These are phyloP conservation scores for Tenthredo notha DNA, from an alignment of 2,888 invertebrate genomes.

Conservation along the genomic window DNA sequence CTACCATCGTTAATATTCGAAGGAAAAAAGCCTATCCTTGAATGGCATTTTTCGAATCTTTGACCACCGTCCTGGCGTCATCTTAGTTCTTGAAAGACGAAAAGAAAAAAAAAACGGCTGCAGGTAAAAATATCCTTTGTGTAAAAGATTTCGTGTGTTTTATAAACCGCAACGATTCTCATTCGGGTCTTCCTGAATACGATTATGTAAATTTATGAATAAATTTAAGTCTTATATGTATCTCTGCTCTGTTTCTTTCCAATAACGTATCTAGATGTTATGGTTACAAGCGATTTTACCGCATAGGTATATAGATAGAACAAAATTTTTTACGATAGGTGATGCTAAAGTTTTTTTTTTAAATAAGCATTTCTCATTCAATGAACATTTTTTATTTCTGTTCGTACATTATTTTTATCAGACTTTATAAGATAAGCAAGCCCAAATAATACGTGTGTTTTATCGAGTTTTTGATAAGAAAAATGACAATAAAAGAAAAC, in stretches of 20 bases:
- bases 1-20: not conserved
- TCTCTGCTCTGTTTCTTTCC: not conserved
- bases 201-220: slow-evolving; percentile 9
- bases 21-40: slow-evolving; percentile 31
- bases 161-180: not conserved
- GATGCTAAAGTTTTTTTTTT: not conserved
- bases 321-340: not conserved
- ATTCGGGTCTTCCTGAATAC: not conserved
- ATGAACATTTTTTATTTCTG: not conserved
- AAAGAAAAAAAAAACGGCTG: too few relatives aligned
- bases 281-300: not conserved
- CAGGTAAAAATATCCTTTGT: not conserved
- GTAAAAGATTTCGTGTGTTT: not conserved
- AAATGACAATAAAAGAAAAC: not conserved
- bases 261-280: not conserved
- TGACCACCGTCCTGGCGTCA: not conserved
- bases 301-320: not conserved
- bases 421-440: not conserved
- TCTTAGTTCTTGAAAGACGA: not conserved
- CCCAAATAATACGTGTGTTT: not conserved
- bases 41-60: slow-evolving; percentile 43
- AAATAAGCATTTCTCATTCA: not conserved
- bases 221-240: not conserved
- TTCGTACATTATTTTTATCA: too few relatives aligned
- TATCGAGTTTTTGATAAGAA: not conserved